Evolutionary conservation across 2,888 invertebrate genomes (phyloP).

Genomic region (Rhagonycha fulva): DNA sequence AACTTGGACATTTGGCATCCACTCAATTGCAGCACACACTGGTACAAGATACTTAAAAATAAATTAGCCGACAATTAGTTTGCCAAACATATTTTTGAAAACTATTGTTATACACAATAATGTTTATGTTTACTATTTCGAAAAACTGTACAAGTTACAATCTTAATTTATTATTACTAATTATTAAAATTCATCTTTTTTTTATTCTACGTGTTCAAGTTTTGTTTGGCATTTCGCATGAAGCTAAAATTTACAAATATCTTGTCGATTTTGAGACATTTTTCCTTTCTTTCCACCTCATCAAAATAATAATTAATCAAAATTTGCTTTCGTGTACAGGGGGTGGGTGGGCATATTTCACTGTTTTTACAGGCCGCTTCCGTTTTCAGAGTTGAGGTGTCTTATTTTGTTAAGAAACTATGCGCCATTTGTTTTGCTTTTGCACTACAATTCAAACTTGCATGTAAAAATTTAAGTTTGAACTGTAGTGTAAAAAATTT

Average conservation of each 20-base stretch:
- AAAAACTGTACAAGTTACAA: slow-evolving; percentile 26
- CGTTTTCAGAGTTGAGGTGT: neutral
- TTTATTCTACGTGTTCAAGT: slow-evolving; percentile 5
- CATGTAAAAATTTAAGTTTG: too few relatives aligned
- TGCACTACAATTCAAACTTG: too few relatives aligned
- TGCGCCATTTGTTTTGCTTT: neutral
- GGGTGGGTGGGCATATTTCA: neutral
- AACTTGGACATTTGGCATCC: slow-evolving; percentile 45
- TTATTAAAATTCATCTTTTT: slow-evolving; percentile 1
- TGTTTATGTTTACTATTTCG: slow-evolving; percentile 28
- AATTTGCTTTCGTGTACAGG: slow-evolving; percentile 24
- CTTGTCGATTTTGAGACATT: slow-evolving; percentile 31
- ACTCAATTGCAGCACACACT: slow-evolving; percentile 47
- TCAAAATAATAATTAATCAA: slow-evolving; percentile 15
- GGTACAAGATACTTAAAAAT: slow-evolving; percentile 34
- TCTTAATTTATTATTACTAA: slow-evolving; percentile 7
- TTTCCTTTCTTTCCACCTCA: slow-evolving; percentile 12
- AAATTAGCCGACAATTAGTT: slow-evolving; percentile 16
- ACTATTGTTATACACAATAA: slow-evolving; percentile 17
- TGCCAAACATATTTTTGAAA: slow-evolving; percentile 29
- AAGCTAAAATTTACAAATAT: slow-evolving; percentile 28
- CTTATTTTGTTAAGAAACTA: neutral
- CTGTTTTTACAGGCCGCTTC: neutral
- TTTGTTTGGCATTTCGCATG: slow-evolving; percentile 27
- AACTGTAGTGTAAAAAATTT: too few relatives aligned